A percentile compares a stretch with the other conserved stretches of the same genome.
phyloP scores from a whole-genome alignment of 1,140 invertebrate genomes.

The Teleogryllus occipitalis region DNA sequence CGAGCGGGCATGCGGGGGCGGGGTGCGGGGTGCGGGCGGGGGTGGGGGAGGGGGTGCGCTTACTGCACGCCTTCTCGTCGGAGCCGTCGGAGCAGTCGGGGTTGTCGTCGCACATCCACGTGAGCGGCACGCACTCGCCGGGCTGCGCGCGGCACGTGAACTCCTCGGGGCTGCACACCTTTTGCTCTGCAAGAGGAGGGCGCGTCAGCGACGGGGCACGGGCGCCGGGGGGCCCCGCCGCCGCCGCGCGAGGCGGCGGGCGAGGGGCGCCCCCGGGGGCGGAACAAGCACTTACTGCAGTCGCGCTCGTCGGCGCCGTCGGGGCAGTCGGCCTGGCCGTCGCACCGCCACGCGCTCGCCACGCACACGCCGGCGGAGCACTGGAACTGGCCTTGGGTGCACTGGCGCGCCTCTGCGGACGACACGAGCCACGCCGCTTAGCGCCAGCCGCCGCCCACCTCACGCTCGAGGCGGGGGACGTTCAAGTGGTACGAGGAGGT shows the following conservation, averaged over 20 bases:
- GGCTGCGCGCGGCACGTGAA: constrained; percentile 70
- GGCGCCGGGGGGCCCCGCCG: neutral
- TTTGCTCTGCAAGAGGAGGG: constrained; percentile 49
- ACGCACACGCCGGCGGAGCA: constrained; percentile 38
- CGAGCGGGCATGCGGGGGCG: too few species aligned
- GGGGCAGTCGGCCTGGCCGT: constrained; percentile 37
- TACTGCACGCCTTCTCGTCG: constrained; percentile 85
- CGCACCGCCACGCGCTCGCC: constrained; percentile 32
- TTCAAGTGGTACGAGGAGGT: too few species aligned
- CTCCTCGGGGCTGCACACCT: constrained; percentile 74
- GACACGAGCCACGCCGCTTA: too few species aligned
- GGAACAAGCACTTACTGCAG: constrained; percentile 30
- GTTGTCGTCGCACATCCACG: constrained; percentile 87
- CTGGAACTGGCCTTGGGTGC: constrained; percentile 29
- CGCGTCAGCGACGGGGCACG: neutral
- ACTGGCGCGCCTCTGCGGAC: constrained; percentile 21
- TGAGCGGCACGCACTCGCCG: constrained; percentile 78
- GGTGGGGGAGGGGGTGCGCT: constrained; percentile 35
- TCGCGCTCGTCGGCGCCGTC: constrained; percentile 38
- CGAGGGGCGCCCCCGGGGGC: too few species aligned
- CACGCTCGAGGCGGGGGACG: too few species aligned
- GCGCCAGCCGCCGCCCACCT: too few species aligned
- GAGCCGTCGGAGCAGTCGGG: constrained; percentile 80
- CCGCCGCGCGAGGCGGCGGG: too few species aligned
- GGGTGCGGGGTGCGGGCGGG: too few species aligned